Evolutionary conservation across 1,140 invertebrate species (phyloP).

Genomic region (Drosophila trapezifrons): DNA sequence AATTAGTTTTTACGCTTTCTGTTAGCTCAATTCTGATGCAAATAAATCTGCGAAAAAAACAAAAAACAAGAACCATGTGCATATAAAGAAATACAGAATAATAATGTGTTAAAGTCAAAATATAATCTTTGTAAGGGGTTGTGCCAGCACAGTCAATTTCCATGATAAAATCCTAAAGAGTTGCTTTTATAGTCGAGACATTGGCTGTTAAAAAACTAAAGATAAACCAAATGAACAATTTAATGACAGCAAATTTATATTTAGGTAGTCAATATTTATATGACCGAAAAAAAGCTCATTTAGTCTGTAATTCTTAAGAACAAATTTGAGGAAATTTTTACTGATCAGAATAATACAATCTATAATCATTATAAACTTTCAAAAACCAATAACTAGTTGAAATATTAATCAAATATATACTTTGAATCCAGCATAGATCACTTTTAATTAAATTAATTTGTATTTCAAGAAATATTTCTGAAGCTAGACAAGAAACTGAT

Average conservation of each 20-base stretch:
- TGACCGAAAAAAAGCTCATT: no score
- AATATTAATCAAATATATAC: no score
- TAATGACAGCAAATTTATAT: no score
- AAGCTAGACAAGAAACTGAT: background rate
- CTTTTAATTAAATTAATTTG: no score
- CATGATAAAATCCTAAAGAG: constrained; percentile 6
- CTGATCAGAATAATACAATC: background rate
- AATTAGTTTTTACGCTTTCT: constrained; percentile 58
- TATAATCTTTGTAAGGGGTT: background rate
- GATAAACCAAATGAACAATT: background rate
- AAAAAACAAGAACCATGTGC: constrained; percentile 3
- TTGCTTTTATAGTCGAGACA: no score
- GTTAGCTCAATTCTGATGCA: constrained; percentile 56
- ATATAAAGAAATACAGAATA: constrained; percentile 24
- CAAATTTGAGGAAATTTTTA: no score
- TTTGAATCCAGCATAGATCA: no score
- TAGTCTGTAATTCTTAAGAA: no score
- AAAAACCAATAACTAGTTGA: no score
- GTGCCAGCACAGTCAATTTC: constrained; percentile 35
- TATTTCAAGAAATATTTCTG: background rate
- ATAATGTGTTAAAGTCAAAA: constrained; percentile 30
- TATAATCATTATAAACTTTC: no score
- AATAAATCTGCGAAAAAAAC: constrained; percentile 47
- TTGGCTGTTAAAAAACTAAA: background rate
- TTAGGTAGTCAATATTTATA: no score